Conservation (phyloP, 2,888 invertebrate species). For the Hypolimnas misippus region DNA sequence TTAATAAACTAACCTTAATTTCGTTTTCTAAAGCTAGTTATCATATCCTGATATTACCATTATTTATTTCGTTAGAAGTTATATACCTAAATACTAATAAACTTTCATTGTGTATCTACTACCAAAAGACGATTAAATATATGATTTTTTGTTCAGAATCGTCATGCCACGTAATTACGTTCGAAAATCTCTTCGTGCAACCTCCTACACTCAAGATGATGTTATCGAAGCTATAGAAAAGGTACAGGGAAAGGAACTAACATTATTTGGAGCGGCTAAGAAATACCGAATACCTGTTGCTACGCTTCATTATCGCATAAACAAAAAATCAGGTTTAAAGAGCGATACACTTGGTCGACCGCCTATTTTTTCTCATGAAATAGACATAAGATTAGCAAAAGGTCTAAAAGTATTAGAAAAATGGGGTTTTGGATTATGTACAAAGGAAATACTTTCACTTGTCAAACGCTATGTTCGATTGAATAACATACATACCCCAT, state of each 20-base stretch:
- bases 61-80: no score
- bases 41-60: no score
- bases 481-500: slow-evolving; percentile 24
- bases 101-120: not conserved
- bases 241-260: not conserved
- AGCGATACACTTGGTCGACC: not conserved
- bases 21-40: no score
- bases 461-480: not conserved
- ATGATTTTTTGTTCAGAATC: not conserved
- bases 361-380: not conserved
- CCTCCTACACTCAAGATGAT: not conserved
- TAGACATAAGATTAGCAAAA: not conserved
- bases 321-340: not conserved
- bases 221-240: not conserved
- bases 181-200: not conserved
- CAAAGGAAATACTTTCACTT: not conserved
- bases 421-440: not conserved
- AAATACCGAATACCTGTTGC: not conserved
- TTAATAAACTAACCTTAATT: no score
- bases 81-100: not conserved
- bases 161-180: not conserved
- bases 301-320: not conserved
- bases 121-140: not conserved
- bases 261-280: not conserved
- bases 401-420: not conserved